Evolutionary conservation across 2,797 vertebrate genomes (phyloP).

Genomic region (Yasuhikotakia modesta): DNA sequence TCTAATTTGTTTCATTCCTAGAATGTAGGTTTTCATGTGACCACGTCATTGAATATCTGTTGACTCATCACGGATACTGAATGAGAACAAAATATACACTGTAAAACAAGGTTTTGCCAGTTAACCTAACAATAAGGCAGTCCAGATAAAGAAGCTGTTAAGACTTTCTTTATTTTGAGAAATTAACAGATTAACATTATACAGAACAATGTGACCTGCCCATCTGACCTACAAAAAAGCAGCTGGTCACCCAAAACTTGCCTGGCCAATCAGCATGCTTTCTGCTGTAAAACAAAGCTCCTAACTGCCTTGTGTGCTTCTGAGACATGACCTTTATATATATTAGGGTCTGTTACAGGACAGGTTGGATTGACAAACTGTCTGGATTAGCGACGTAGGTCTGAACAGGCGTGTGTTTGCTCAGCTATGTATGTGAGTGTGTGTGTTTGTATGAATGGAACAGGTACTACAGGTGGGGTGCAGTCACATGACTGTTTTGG

Average conservation of each 20-base stretch:
- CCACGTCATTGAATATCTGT: conserved; percentile 67
- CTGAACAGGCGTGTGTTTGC: conserved; percentile 65
- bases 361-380: conserved; percentile 56
- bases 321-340: conserved; percentile 53
- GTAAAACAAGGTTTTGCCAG: not conserved
- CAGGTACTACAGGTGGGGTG: conserved; percentile 18
- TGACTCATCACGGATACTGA: conserved; percentile 13
- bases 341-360: conserved; percentile 31
- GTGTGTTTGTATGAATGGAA: conserved; percentile 13
- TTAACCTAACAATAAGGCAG: not conserved
- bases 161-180: too few relatives aligned
- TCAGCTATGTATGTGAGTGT: conserved; percentile 66
- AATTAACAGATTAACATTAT: too few relatives aligned
- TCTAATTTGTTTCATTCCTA: conserved; percentile 58
- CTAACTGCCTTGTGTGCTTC: conserved; percentile 25
- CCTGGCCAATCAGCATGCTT: conserved; percentile 22
- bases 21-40: conserved; percentile 65
- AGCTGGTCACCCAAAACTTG: conserved; percentile 42
- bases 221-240: conserved; percentile 38
- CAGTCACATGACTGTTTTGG: conserved; percentile 57
- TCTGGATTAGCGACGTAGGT: conserved; percentile 27
- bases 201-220: conserved; percentile 12
- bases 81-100: not conserved
- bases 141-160: too few relatives aligned
- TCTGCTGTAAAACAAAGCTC: conserved; percentile 44